Evolutionary conservation across 2,888 invertebrate species (phyloP).

Genomic region (Sarcophaga carnaria): DNA sequence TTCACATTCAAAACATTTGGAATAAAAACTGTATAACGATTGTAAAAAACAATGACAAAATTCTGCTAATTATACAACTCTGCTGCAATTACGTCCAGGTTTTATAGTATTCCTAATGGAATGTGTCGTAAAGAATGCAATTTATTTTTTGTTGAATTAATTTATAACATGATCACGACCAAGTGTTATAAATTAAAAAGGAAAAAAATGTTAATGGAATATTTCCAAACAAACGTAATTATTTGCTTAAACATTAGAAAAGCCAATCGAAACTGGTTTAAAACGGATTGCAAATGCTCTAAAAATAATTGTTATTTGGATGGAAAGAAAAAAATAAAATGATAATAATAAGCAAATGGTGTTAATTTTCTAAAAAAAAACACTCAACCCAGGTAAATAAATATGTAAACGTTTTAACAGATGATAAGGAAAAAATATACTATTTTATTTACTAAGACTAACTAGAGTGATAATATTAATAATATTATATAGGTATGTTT

Average conservation of each 20-base stretch:
- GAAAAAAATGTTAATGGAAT: neutral
- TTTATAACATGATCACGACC: neutral
- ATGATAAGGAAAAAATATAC: slow-evolving; percentile 1
- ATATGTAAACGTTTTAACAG: slow-evolving; percentile 37
- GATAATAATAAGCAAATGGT: neutral
- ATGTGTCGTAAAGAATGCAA: neutral
- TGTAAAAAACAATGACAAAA: neutral
- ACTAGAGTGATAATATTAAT: too few relatives aligned
- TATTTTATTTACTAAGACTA: too few relatives aligned
- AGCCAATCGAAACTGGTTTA: neutral
- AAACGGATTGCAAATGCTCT: neutral
- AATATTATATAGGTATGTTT: too few relatives aligned
- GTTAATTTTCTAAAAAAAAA: slow-evolving; percentile 39
- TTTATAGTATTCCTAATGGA: neutral
- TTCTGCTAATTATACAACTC: too few relatives aligned
- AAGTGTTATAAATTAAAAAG: neutral
- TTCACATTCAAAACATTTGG: too few relatives aligned
- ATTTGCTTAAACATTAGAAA: neutral
- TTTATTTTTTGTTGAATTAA: neutral
- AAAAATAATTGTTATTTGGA: slow-evolving; percentile 7
- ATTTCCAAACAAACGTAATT: neutral
- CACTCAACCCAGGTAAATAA: slow-evolving; percentile 13
- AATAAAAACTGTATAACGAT: neutral
- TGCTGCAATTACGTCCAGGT: neutral
- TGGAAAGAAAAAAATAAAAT: neutral